Evolutionary conservation across 2,888 invertebrate genomes (phyloP), one percentile per base, ranked within the genome.

Genomic region (Margaritifera margaritifera): DNA sequence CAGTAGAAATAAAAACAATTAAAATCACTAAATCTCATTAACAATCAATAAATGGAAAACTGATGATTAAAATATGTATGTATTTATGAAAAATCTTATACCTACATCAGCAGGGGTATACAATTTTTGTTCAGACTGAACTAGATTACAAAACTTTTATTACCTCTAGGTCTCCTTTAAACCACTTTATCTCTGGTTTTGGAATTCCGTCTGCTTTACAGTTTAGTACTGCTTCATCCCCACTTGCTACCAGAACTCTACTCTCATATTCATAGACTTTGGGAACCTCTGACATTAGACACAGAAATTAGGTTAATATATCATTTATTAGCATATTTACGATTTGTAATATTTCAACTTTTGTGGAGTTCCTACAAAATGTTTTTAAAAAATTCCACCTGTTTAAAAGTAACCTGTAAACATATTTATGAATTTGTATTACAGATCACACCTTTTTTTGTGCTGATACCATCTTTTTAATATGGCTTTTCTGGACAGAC

Each of bases 151-250:
- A 55, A 4, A 42, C 11, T 19, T 19, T 19, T 27, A 24, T 20
- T 71, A 85, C 87, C 84, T 82, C 78, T 55, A 80, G 71, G 27
- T 84, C 84, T 0, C 85, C 84, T 42, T 81, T 81, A 68, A 80
- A 87, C 89, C 89, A 89, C 19, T 80, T 81, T 11, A 89, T 82
- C 18, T 77, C 67, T n/a, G 89, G 89, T 52, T 69, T 59, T 18
- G 90, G 90, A 53, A 88, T 87, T 15, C 91, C 91, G 15, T 86
- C 84, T 5, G 90, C 89, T n/a, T 81, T 80, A 81, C 91, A 91
- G 56, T 81, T 73, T 68, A 89, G 75, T 4, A 77, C 77, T 1
- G 88, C 88, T 19, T 82, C 81, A 63, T 87, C 87, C 0, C 88
- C 88, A 59, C 78, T 85, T 52, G 86, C 87, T 55, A 89, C 88